Evolutionary conservation across 2,797 vertebrate species (phyloP), one percentile per base, ranked within the genome.

Genomic region (Microctenopoma stevenorrisi): DNA sequence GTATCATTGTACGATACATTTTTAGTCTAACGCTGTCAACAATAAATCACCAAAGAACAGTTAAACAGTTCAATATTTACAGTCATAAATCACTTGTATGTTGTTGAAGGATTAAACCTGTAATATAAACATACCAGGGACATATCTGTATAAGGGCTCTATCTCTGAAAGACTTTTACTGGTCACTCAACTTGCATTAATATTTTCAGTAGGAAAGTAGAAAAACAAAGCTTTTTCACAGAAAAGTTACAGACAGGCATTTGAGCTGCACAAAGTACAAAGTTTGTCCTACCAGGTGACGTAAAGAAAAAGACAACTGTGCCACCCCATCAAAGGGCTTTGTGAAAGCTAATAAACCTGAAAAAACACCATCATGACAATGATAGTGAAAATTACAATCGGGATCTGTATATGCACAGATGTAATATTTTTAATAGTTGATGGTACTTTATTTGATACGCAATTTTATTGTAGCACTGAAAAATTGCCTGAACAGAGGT

Each of bases 241-340:
- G 66, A 79, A 72, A 25, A 68, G 50, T 63, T 49, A 79, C 6
- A 11, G 79, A 86, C 30, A 69, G 26, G 37, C 59, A 75, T 86
- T 80, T 78, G 47, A 65, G 68, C 57, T 42, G 25, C 59, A 33
- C 16, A 58, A 67, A 64, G 48, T 78, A 78, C 71, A 88, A 83
- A 73, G 49, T 85, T 76, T 74, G 64, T 78, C 70, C 70, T 68
- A 76, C 67, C 43, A 55, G 56, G 74, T 71, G 28, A 72, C 28
- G 16, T 16, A 67, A 63, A 79, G 49, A 64, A 75, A 52, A 47
- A 62, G 57, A 78, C 73, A 78, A 80, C 70, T 85, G 76, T 74
- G 60, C 40, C 74, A 66, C 60, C 78, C 49, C 37, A 57, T 50
- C 18, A 2, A 18, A 59, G 44, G 16, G 71, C 57, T 58, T 33